Conservation (phyloP, 2,888 invertebrate species). For the Palloptera scutellata region DNA sequence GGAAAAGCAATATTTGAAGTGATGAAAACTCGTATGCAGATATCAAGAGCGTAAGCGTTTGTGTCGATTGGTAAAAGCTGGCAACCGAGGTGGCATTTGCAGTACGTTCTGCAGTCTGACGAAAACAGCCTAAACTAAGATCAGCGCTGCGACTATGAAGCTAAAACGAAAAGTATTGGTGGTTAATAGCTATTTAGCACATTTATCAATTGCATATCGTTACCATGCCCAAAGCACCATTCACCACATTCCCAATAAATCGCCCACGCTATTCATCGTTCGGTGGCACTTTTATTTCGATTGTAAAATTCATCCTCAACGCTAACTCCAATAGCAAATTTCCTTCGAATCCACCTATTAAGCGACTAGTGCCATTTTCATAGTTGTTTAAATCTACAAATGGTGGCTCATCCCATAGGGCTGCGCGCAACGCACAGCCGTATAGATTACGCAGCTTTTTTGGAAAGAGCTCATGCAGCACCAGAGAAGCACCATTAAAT, state of each 20-base stretch:
- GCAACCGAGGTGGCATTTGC: constrained; percentile 40
- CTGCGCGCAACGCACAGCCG: constrained; percentile 38
- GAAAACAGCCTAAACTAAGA: constrained; percentile 45
- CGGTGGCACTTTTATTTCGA: constrained; percentile 37
- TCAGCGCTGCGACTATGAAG: constrained; percentile 39
- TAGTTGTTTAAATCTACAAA: constrained; percentile 38
- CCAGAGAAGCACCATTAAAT: constrained; percentile 38
- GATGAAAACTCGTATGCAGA: constrained; percentile 39
- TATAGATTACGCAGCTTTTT: constrained; percentile 38
- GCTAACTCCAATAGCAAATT: constrained; percentile 41
- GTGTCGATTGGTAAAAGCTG: constrained; percentile 46
- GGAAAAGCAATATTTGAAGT: constrained; percentile 42
- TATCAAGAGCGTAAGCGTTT: constrained; percentile 37
- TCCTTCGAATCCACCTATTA: constrained; percentile 44
- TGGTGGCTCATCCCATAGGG: constrained; percentile 43
- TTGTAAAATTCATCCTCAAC: constrained; percentile 42
- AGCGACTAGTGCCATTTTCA: constrained; percentile 29
- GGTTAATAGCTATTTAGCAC: not conserved
- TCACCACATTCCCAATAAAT: constrained; percentile 41
- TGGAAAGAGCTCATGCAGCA: constrained; percentile 37
- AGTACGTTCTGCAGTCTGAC: constrained; percentile 42
- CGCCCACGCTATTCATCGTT: constrained; percentile 41
- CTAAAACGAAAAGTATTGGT: constrained; percentile 30
- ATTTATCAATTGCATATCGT: not conserved
- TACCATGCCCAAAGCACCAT: constrained; percentile 46